Conservation (phyloP, 1,140 invertebrate genomes). For the Maniola jurtina region DNA sequence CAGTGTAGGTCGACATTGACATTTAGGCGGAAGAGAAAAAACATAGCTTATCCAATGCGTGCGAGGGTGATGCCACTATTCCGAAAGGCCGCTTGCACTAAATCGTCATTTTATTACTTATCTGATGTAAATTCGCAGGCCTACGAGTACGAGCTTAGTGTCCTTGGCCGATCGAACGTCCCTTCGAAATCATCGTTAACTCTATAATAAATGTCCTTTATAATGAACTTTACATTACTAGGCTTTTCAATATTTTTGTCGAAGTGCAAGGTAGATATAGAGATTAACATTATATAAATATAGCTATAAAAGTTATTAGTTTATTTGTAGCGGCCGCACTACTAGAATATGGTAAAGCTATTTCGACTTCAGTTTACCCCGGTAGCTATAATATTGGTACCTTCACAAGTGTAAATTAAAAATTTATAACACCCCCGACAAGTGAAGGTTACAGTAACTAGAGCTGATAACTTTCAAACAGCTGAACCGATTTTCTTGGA, state of each 20-base stretch:
- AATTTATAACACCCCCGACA: too few species aligned
- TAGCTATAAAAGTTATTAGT: too few species aligned
- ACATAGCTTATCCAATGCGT: conserved; percentile 26
- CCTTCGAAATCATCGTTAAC: conserved; percentile 47
- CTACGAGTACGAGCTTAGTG: conserved; percentile 35
- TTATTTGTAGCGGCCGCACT: too few species aligned
- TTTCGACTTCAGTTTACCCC: too few species aligned
- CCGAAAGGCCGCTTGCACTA: conserved; percentile 48
- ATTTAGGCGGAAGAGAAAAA: conserved; percentile 48
- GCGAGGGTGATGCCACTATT: conserved; percentile 36
- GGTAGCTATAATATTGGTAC: too few species aligned
- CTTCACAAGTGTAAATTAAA: too few species aligned
- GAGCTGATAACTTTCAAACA: too few species aligned
- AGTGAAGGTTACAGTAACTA: too few species aligned
- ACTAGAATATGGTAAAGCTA: too few species aligned
- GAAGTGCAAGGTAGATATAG: background rate
- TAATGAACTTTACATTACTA: conserved; percentile 12
- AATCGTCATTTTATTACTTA: conserved; percentile 29
- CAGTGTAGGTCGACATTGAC: conserved; percentile 60
- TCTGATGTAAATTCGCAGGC: conserved; percentile 41
- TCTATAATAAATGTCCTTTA: conserved; percentile 15
- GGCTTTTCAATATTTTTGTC: background rate
- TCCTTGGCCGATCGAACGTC: conserved; percentile 58
- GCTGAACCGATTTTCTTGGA: too few species aligned
- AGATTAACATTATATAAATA: background rate